Percentiles rank a stretch among this genome's conserved stretches.
Evolutionary conservation across 2,113 vertebrate genomes (phyloP).

Genomic region (Strigops habroptila): DNA sequence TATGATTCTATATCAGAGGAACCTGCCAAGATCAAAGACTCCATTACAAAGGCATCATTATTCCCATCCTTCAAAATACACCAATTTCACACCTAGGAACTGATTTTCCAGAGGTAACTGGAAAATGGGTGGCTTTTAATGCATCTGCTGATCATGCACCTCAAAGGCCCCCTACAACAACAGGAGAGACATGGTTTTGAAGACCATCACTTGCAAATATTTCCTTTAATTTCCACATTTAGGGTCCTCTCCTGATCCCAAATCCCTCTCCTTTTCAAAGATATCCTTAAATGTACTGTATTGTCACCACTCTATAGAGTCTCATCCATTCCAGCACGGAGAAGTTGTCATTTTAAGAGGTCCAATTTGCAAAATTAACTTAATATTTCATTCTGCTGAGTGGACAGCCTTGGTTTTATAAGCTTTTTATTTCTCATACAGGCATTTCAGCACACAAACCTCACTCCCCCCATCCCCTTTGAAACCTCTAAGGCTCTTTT

Average conservation of each 20-base stretch:
- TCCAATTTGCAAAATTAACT: background rate
- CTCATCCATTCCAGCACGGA: background rate
- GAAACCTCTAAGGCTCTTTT: background rate
- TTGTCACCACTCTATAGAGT: background rate
- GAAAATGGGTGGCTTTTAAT: background rate
- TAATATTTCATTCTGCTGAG: rapidly evolving
- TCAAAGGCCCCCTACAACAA: background rate
- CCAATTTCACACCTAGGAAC: background rate
- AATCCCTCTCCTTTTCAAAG: background rate
- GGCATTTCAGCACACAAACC: background rate
- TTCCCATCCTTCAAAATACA: background rate
- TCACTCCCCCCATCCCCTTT: background rate
- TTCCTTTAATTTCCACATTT: background rate
- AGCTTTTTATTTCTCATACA: rapidly evolving
- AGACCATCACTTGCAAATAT: background rate
- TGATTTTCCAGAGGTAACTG: background rate
- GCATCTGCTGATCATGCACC: background rate
- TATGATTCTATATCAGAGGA: background rate
- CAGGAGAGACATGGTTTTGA: background rate
- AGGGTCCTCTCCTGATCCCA: background rate
- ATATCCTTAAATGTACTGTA: background rate
- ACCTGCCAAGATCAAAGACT: background rate
- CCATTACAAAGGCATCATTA: background rate
- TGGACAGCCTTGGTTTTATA: background rate
- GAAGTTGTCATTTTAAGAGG: background rate